Evolutionary conservation across 2,113 vertebrate species (phyloP).

Genomic region (Melanotaenia duboulayi): DNA sequence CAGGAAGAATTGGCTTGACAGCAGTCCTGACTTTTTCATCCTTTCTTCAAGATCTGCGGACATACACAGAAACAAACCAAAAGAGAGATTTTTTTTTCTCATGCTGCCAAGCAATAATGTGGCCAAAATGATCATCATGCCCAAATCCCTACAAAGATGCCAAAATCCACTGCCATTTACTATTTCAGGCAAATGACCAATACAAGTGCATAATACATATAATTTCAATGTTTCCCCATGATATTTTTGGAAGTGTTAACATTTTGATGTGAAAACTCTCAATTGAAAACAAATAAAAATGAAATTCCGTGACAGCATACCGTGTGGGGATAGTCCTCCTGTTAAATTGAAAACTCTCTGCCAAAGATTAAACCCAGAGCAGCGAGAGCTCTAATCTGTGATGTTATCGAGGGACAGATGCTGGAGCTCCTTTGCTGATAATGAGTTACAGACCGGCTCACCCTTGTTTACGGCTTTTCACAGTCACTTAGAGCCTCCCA

Average conservation of each 20-base stretch:
- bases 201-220: slow-evolving; percentile 71
- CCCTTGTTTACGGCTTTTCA: slow-evolving; percentile 62
- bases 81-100: slow-evolving; percentile 50
- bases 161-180: slow-evolving; percentile 72
- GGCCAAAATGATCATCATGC: slow-evolving; percentile 77
- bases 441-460: slow-evolving; percentile 55
- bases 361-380: slow-evolving; percentile 61
- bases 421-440: slow-evolving; percentile 54
- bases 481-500: slow-evolving; percentile 56
- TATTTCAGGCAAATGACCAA: slow-evolving; percentile 70
- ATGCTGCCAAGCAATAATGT: slow-evolving; percentile 58
- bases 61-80: slow-evolving; percentile 34
- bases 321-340: slow-evolving; percentile 50
- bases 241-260: slow-evolving; percentile 65
- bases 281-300: slow-evolving; percentile 66
- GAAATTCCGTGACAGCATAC: slow-evolving; percentile 62
- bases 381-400: slow-evolving; percentile 57
- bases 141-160: slow-evolving; percentile 61
- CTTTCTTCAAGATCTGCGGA: slow-evolving; percentile 41
- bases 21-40: slow-evolving; percentile 54
- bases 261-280: slow-evolving; percentile 66
- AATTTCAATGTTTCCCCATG: slow-evolving; percentile 74
- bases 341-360: slow-evolving; percentile 65
- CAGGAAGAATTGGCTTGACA: slow-evolving; percentile 45
- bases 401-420: slow-evolving; percentile 67